Percentiles rank a stretch among this genome's conserved stretches.
Evolutionary conservation across 2,888 invertebrate genomes (phyloP).

Genomic region (Podabrus alpinus): DNA sequence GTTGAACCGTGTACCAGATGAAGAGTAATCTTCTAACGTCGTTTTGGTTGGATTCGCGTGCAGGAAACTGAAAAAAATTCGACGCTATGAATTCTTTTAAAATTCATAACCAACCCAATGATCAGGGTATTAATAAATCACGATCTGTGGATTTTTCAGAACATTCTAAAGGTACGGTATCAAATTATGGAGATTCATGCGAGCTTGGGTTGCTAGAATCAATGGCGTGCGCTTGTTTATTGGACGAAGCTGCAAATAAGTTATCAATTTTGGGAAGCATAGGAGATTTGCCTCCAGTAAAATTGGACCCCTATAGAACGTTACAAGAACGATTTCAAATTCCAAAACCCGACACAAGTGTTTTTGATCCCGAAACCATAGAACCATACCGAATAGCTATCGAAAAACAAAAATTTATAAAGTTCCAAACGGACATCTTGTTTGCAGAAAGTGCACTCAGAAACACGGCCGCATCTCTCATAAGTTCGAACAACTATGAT

Average conservation of each 20-base stretch:
- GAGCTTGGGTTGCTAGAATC: conserved; percentile 8
- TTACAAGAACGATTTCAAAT: conserved; percentile 21
- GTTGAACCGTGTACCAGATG: no score
- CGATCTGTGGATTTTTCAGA: not conserved
- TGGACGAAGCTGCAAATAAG: conserved; percentile 41
- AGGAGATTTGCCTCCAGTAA: conserved; percentile 26
- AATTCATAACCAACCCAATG: no score
- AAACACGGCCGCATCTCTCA: conserved; percentile 14
- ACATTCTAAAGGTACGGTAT: not conserved
- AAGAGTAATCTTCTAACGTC: no score
- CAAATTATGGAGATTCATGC: not conserved
- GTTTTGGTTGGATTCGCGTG: no score
- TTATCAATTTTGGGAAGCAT: conserved; percentile 39
- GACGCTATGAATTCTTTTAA: not conserved
- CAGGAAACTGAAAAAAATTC: no score
- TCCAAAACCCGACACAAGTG: not conserved
- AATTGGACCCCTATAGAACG: conserved; percentile 23
- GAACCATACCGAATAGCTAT: conserved; percentile 26
- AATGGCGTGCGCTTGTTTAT: conserved; percentile 29
- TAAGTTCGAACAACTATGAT: conserved; percentile 17
- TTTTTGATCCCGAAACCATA: conserved; percentile 33
- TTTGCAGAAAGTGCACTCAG: conserved; percentile 32
- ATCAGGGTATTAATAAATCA: no score
- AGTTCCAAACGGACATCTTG: conserved; percentile 36
- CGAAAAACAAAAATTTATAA: conserved; percentile 28